Evolutionary conservation across 92 coral and sea anemone species (phyloP).

Genomic region (Heliopora coerulea): DNA sequence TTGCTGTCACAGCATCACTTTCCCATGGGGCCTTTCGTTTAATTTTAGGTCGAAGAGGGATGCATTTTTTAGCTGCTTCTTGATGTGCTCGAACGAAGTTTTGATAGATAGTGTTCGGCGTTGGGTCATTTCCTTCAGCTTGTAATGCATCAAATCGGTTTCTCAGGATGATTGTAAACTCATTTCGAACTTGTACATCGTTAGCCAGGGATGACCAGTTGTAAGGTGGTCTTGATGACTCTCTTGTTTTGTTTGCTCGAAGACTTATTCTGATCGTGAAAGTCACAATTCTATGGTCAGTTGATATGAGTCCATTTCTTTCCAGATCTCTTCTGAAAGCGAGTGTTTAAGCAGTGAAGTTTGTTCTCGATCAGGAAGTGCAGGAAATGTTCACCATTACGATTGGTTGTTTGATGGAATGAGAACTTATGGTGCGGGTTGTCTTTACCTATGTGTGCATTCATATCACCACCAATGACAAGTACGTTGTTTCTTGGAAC

Average conservation of each 20-base stretch:
- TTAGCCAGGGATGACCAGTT: slow-evolving; percentile 30
- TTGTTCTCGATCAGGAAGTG: slow-evolving; percentile 37
- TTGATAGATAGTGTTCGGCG: slow-evolving; percentile 6
- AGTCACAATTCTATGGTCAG: slow-evolving; percentile 55
- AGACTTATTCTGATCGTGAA: slow-evolving; percentile 17
- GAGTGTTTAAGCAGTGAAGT: slow-evolving; percentile 43
- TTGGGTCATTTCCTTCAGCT: slow-evolving; percentile 11
- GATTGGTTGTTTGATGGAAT: slow-evolving; percentile 44
- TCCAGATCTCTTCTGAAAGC: slow-evolving; percentile 37
- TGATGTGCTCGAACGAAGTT: slow-evolving; percentile 31
- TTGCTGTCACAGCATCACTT: slow-evolving; percentile 12
- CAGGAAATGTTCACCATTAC: slow-evolving; percentile 34
- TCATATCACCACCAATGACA: slow-evolving; percentile 48
- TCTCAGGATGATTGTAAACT: slow-evolving; percentile 20
- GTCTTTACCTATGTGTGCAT: slow-evolving; percentile 33
- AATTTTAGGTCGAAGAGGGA: slow-evolving; percentile 26
- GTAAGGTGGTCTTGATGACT: slow-evolving; percentile 17
- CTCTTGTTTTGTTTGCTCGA: slow-evolving; percentile 18
- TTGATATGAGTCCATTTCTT: slow-evolving; percentile 52
- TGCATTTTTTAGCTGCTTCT: slow-evolving; percentile 36
- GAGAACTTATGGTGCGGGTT: slow-evolving; percentile 34
- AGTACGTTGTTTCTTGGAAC: slow-evolving; percentile 39
- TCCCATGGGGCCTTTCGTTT: slow-evolving; percentile 29
- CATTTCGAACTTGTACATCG: slow-evolving; percentile 10
- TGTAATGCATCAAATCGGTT: slow-evolving; percentile 34